These are phyloP conservation scores for Malacoraja senta DNA, from an alignment of 2,797 vertebrate species.

Conservation along the genomic window DNA sequence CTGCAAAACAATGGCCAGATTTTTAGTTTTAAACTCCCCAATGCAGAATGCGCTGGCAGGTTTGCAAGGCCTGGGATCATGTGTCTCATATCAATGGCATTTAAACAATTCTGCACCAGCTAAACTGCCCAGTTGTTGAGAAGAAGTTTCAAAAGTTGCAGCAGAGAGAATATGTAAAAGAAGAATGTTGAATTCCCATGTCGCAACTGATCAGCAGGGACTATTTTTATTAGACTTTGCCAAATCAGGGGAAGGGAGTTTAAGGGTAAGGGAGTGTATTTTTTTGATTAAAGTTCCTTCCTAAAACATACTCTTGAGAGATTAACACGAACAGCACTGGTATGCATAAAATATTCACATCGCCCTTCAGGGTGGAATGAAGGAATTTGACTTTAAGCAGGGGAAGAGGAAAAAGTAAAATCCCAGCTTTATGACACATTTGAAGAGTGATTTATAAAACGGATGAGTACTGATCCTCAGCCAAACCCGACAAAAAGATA, in stretches of 20 bases:
- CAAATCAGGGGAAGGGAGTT: neutral
- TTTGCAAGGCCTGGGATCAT: neutral
- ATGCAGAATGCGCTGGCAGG: neutral
- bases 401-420: neutral
- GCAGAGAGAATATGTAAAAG: neutral
- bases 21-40: neutral
- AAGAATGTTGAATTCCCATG: too few relatives aligned
- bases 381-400: neutral
- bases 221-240: neutral
- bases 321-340: neutral
- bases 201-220: neutral
- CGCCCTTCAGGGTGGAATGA: neutral
- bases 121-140: neutral
- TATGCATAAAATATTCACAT: neutral
- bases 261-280: neutral
- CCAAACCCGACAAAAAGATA: neutral
- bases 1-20: constrained; percentile 5
- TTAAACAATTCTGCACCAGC: neutral
- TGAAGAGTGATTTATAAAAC: neutral
- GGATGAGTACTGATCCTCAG: neutral
- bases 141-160: neutral
- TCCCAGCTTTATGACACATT: neutral
- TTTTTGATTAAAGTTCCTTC: neutral
- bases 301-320: neutral
- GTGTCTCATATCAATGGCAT: neutral